A percentile compares a stretch with the other conserved stretches of the same genome.
phyloP scores from a whole-genome alignment of 2,888 invertebrate genomes.

The Cephonodes hylas region DNA sequence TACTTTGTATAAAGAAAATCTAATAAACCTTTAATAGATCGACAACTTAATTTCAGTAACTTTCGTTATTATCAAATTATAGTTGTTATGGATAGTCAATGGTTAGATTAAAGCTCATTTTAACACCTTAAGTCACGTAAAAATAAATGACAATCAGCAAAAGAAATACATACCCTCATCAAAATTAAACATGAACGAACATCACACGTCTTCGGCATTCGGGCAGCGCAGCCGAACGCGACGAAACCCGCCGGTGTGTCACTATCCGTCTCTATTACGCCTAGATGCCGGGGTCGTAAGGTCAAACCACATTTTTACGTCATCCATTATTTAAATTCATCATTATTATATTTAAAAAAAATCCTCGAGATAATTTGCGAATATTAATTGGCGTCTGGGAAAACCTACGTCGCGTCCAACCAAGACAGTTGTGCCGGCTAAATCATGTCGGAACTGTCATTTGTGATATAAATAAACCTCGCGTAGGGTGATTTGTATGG shows the following conservation, averaged over 20 bases:
- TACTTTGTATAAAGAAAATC: too few species aligned
- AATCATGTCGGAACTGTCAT: not conserved
- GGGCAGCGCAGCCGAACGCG: not conserved
- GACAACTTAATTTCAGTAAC: too few species aligned
- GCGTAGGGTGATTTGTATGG: not conserved
- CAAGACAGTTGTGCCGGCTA: not conserved
- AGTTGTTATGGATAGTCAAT: too few species aligned
- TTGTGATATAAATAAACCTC: not conserved
- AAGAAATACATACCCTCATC: not conserved
- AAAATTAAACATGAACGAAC: not conserved
- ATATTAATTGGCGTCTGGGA: slow-evolving; percentile 32
- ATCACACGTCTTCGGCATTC: not conserved
- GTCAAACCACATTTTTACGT: slow-evolving; percentile 44
- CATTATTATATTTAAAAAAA: slow-evolving; percentile 27
- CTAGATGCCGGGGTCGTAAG: slow-evolving; percentile 48
- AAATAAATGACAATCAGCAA: too few species aligned
- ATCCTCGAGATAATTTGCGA: slow-evolving; percentile 22
- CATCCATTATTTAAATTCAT: slow-evolving; percentile 43
- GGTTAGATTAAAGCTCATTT: too few species aligned
- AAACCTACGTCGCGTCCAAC: slow-evolving; percentile 25
- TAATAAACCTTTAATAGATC: too few species aligned
- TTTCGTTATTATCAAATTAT: too few species aligned
- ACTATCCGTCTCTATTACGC: slow-evolving; percentile 33
- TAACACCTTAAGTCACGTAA: too few species aligned
- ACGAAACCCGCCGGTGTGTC: not conserved